Percentiles rank a stretch among this genome's conserved stretches.
Evolutionary conservation across 2,888 invertebrate genomes (phyloP).

Genomic region (Troides aeacus): DNA sequence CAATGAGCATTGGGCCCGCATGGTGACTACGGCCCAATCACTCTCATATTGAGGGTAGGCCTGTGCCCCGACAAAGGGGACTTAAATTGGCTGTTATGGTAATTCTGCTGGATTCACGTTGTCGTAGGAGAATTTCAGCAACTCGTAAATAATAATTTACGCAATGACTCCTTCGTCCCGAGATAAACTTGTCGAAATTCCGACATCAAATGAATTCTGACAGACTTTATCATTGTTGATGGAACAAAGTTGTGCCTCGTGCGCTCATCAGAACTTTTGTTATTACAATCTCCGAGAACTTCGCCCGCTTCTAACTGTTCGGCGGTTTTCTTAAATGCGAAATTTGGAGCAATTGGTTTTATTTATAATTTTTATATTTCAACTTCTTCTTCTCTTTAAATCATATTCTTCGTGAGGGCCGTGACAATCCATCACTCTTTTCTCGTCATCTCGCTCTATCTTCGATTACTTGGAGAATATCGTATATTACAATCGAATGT

Average conservation of each 20-base stretch:
- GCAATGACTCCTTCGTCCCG: conserved; percentile 6
- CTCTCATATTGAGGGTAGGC: no score
- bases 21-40: no score
- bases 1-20: no score
- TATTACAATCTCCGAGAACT: conserved; percentile 41
- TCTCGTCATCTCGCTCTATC: no score
- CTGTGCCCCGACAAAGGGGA: no score
- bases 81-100: no score
- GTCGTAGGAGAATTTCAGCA: conserved; percentile 26
- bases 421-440: no score
- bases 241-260: conserved; percentile 33
- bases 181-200: conserved; percentile 25
- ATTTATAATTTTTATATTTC: neutral
- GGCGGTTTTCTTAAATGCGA: conserved; percentile 5
- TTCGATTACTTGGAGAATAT: no score
- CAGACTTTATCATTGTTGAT: conserved; percentile 30
- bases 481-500: no score
- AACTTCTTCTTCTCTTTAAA: no score
- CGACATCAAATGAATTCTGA: conserved; percentile 27
- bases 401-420: no score
- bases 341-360: conserved; percentile 5
- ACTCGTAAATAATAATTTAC: conserved; percentile 18
- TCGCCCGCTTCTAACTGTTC: conserved; percentile 17
- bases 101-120: no score
- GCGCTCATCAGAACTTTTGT: conserved; percentile 51